These are phyloP conservation scores for Zelleria hepariella DNA, from an alignment of 2,888 invertebrate species.

Conservation along the genomic window DNA sequence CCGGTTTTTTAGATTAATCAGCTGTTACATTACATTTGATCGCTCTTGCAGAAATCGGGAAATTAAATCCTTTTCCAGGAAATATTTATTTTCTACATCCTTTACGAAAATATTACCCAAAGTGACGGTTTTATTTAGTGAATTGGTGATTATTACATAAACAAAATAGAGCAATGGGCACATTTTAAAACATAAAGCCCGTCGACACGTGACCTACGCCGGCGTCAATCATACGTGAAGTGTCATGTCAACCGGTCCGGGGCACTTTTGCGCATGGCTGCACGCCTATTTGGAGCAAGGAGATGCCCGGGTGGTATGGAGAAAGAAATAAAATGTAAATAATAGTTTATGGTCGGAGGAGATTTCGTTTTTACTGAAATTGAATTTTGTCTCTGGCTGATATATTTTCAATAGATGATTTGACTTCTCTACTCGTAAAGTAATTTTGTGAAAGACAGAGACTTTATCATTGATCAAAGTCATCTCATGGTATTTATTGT, in stretches of 20 bases:
- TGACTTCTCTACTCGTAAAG: too few species aligned
- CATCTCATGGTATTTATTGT: too few species aligned
- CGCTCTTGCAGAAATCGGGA: too few species aligned
- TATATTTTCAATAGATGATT: too few species aligned
- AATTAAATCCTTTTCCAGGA: too few species aligned
- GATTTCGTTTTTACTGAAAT: slow-evolving; percentile 9
- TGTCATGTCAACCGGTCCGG: slow-evolving; percentile 46
- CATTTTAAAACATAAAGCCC: not conserved
- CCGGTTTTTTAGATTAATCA: too few species aligned
- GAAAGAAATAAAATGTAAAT: slow-evolving; percentile 14
- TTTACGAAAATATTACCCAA: too few species aligned
- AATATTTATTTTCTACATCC: too few species aligned
- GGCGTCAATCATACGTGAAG: slow-evolving; percentile 44
- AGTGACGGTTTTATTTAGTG: too few species aligned
- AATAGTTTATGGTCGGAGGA: slow-evolving; percentile 8
- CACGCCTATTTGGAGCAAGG: slow-evolving; percentile 41
- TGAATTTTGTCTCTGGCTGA: not conserved
- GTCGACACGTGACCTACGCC: not conserved
- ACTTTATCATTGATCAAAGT: not conserved
- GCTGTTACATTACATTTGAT: too few species aligned
- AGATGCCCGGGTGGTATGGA: slow-evolving; percentile 19
- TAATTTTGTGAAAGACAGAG: too few species aligned
- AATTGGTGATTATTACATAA: not conserved
- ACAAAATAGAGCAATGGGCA: not conserved
- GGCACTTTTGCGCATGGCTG: slow-evolving; percentile 60